These are phyloP conservation scores for Gryon sp. DNA, from an alignment of 1,140 invertebrate genomes.

Conservation along the genomic window DNA sequence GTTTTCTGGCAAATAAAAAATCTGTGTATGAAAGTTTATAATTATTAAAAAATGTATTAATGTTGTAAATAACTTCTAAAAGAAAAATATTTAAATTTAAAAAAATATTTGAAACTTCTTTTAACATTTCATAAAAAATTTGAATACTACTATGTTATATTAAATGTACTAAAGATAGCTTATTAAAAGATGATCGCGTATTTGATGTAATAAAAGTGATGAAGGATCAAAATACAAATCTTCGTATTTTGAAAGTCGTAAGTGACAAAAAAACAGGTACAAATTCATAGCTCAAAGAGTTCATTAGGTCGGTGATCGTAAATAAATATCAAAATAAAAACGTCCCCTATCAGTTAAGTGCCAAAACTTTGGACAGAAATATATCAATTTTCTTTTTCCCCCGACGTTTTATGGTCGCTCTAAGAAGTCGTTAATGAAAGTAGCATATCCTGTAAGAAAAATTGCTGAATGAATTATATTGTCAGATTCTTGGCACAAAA, in stretches of 20 bases:
- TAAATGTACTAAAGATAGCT: too few relatives aligned
- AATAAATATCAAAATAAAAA: constrained; percentile 56
- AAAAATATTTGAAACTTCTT: background rate
- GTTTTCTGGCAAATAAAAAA: background rate
- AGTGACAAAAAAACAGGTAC: constrained; percentile 30
- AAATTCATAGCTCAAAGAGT: constrained; percentile 51
- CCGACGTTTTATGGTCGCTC: constrained; percentile 49
- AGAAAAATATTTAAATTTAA: too few relatives aligned
- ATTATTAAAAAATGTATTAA: background rate
- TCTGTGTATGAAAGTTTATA: background rate
- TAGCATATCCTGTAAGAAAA: constrained; percentile 55
- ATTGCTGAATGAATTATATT: constrained; percentile 59
- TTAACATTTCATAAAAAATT: background rate
- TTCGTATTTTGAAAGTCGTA: constrained; percentile 14
- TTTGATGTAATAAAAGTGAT: too few relatives aligned
- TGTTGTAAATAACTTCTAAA: too few relatives aligned
- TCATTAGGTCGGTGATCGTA: constrained; percentile 48
- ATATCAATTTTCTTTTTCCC: constrained; percentile 62
- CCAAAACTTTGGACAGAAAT: constrained; percentile 60
- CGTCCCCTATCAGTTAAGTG: constrained; percentile 53
- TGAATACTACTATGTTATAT: too few relatives aligned
- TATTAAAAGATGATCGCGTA: too few relatives aligned
- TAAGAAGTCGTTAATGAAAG: constrained; percentile 61
- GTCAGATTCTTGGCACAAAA: constrained; percentile 50
- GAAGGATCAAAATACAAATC: constrained; percentile 10